Conservation (phyloP, 2,888 invertebrate species). For the Ormyrus thymus region DNA sequence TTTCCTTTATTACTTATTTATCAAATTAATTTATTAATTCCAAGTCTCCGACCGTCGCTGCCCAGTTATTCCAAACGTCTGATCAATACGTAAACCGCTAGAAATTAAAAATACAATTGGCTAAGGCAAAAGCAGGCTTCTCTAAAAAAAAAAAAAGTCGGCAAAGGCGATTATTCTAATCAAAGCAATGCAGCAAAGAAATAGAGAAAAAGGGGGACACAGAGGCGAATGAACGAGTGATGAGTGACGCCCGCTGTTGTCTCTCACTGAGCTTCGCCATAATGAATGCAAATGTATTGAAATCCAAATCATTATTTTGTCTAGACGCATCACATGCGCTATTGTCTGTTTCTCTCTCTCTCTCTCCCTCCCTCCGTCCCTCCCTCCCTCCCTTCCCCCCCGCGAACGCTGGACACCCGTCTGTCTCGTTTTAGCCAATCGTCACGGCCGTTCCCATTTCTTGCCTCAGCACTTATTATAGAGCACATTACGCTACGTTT, state of each 20-base stretch:
- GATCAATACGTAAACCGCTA: too few species aligned
- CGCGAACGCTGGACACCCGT: constrained; percentile 31
- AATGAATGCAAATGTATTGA: constrained; percentile 73
- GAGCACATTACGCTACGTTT: not conserved
- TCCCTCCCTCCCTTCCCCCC: too few species aligned
- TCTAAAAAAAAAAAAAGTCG: too few species aligned
- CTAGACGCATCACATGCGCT: constrained; percentile 71
- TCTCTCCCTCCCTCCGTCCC: too few species aligned
- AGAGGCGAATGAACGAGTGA: constrained; percentile 40
- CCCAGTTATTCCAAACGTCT: too few species aligned
- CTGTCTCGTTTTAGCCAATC: constrained; percentile 35
- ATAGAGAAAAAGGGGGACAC: constrained; percentile 37
- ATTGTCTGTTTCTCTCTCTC: constrained; percentile 61
- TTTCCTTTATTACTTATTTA: too few species aligned
- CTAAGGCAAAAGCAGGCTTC: too few species aligned
- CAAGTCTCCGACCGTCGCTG: too few species aligned
- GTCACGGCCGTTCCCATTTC: constrained; percentile 20
- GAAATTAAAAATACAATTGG: too few species aligned
- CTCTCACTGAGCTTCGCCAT: constrained; percentile 43
- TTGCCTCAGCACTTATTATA: constrained; percentile 18
- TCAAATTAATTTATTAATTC: too few species aligned
- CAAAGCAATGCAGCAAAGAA: constrained; percentile 15
- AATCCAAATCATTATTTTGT: constrained; percentile 74
- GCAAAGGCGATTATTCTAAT: constrained; percentile 14
- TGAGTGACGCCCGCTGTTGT: constrained; percentile 43